Evolutionary conservation across 2,797 vertebrate genomes (phyloP), one percentile per base, ranked within the genome.

Genomic region (Anabas testudineus): DNA sequence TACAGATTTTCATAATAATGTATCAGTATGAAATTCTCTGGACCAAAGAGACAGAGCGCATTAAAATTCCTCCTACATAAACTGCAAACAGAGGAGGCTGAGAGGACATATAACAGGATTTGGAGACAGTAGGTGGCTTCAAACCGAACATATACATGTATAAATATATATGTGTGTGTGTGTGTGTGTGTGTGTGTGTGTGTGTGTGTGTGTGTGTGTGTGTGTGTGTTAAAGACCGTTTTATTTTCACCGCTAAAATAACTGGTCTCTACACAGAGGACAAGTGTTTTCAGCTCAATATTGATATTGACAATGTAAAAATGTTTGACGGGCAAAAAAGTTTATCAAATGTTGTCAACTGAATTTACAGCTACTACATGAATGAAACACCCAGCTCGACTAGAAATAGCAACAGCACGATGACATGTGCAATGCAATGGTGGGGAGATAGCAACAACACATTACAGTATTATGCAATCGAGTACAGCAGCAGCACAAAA

Each of bases 41-140:
- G 80, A 90, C 82, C 85, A 77, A 77, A 85, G 75, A 91, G 77
- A 84, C 69, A 82, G 78, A 88, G 80, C 86, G 82, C 79, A 88
- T 91, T 90, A 68, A 83, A 88, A 91, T 90, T 91, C 88, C 90
- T 92, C 85, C 83, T 58, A 82, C 88, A 77, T 70, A 48, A 66
- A 51, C 55, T 67, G 84, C 73, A 76, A 89, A 80, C 73, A 75
- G 78, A 82, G 71, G 63, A 57, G 74, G 80, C 72, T 75, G 83
- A 83, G 65, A 74, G 64, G 69, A 71, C 74, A 67, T 73, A 51
- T 86, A 79, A 81, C 46, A 74, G 57, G 71, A 87, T 89, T 83
- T 88, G 63, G 73, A 76, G 66, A 66, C 46, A 54, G 73, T 18
- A 36, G 43, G 67, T 53, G 39, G 55, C 26, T 74, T 59, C 36